Evolutionary conservation across 1,140 invertebrate species (phyloP), one percentile per base, ranked within the genome.

Genomic region (Cotesia glomerata): DNA sequence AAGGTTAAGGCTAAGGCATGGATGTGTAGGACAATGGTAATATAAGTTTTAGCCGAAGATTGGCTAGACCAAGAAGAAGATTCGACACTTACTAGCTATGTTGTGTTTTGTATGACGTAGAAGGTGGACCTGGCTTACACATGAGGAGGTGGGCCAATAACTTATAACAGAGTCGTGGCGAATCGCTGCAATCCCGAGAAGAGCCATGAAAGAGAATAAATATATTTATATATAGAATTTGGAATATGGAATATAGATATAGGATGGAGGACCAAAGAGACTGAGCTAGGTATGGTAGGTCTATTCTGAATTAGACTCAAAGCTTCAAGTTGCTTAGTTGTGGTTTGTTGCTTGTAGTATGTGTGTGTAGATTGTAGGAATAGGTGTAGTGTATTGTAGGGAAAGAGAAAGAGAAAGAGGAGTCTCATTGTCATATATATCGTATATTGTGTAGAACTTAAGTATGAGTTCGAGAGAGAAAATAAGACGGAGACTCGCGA

Each of bases 401-500:
- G 52, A 7, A 56, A 56, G 8, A 56, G 14, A 56, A 18, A 56
- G n/a, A 61, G 11, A 11, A 49, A 64, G 18, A 64, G 61, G 9
- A 64, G 34, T 54, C 11, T 68, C 54, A 68, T 58, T 58, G 32
- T 39, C 66, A 32, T 58, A 62, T 67, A 54, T 4, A 26, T 26
- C 26, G 26, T 26, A 26, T 26, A 26, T 26, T 3, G 26, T 26
- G 26, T 26, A 26, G 26, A 26, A 26, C 26, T 26, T 26, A 26
- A 26, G 26, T 26, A 26, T 26, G 26, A 16, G 26, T 36, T 32
- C 26, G 16, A 52, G 32, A 16, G 45, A 39, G 58, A 35, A 58
- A 35, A 16, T 45, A 49, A 61, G 56, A 69, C 54, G 36, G 35
- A 45, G 18, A 70, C 68, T 70, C 54, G 68, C 68, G 68, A 70